Evolutionary conservation across 2,888 invertebrate genomes (phyloP).

Genomic region (Athrips mouffetella): DNA sequence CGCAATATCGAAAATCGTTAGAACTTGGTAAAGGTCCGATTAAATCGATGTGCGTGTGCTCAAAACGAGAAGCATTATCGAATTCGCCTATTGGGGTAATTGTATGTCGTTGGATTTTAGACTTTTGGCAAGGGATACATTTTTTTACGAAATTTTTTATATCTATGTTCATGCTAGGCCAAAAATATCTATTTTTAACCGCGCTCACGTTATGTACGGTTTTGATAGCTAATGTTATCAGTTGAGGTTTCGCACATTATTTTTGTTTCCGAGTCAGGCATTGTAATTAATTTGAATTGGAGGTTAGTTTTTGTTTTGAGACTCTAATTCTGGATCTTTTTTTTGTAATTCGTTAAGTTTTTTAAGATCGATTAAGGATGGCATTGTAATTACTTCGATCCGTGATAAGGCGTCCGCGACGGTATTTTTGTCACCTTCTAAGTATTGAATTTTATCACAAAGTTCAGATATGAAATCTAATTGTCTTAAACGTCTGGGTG

Average conservation of each 20-base stretch:
- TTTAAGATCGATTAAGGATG: neutral
- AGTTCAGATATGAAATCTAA: constrained; percentile 17
- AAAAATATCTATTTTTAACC: constrained; percentile 19
- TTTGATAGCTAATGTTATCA: constrained; percentile 12
- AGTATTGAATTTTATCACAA: constrained; percentile 9
- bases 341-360: neutral
- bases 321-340: neutral
- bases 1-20: constrained; percentile 22
- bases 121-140: constrained; percentile 22
- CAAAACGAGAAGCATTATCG: constrained; percentile 12
- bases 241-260: constrained; percentile 12
- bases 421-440: constrained; percentile 7
- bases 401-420: constrained; percentile 20
- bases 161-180: constrained; percentile 25
- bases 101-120: constrained; percentile 23
- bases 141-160: constrained; percentile 18
- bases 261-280: neutral
- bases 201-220: constrained; percentile 16
- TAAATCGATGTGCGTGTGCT: constrained; percentile 20
- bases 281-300: neutral
- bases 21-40: constrained; percentile 24
- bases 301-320: neutral
- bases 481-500: constrained; percentile 16
- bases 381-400: constrained; percentile 1
- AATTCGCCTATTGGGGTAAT: constrained; percentile 18